Evolutionary conservation across 2,113 vertebrate species (phyloP).

Genomic region (Microtus montanus): DNA sequence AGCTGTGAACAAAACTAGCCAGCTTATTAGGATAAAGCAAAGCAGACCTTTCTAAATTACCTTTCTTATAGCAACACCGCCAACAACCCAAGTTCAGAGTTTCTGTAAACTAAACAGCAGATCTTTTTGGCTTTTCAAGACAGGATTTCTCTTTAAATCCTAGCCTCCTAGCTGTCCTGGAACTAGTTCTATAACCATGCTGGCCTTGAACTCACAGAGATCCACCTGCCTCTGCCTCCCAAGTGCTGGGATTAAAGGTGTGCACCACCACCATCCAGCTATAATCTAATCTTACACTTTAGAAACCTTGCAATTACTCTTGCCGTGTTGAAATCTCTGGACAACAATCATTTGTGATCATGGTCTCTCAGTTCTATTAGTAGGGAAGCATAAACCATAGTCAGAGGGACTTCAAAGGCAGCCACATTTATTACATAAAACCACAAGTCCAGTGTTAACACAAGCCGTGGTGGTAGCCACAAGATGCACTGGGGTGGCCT

Average conservation of each 20-base stretch:
- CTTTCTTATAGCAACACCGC: slow-evolving; percentile 19
- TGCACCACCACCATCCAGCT: neutral
- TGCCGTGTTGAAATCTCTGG: slow-evolving; percentile 34
- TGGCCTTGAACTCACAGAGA: no score
- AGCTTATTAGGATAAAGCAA: slow-evolving; percentile 40
- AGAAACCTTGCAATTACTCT: slow-evolving; percentile 1
- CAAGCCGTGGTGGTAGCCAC: neutral
- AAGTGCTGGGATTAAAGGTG: no score
- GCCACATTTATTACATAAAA: slow-evolving; percentile 36
- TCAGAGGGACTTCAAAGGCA: slow-evolving; percentile 49
- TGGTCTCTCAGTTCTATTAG: slow-evolving; percentile 28
- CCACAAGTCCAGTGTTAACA: neutral
- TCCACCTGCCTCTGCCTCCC: no score
- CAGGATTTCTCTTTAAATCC: no score
- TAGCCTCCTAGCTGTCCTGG: no score
- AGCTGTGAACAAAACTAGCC: slow-evolving; percentile 55
- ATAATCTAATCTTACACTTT: slow-evolving; percentile 36
- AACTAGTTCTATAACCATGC: no score
- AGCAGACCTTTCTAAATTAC: slow-evolving; percentile 32
- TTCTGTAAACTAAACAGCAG: slow-evolving; percentile 40
- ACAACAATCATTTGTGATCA: neutral
- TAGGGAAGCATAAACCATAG: slow-evolving; percentile 37
- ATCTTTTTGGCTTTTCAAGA: neutral
- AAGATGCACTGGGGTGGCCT: slow-evolving; percentile 20
- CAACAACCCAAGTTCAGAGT: slow-evolving; percentile 34